phyloP scores from a whole-genome alignment of 2,113 vertebrate genomes.

The Atherinomorus stipes region DNA sequence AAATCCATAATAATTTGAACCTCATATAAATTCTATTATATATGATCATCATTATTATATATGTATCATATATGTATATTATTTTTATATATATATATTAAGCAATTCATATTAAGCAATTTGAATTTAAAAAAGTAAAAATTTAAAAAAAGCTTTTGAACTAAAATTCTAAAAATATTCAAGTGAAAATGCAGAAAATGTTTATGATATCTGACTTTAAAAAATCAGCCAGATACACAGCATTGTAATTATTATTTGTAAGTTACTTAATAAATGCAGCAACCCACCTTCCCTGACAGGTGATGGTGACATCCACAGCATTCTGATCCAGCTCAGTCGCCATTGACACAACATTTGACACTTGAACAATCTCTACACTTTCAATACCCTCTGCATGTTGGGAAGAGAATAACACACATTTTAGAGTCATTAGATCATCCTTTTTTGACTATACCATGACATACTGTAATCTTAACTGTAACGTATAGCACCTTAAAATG shows the following conservation, averaged over 20 bases:
- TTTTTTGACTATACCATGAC: background rate
- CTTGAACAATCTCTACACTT: constrained; percentile 91
- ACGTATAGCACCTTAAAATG: background rate
- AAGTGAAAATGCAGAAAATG: background rate
- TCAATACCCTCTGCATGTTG: constrained; percentile 89
- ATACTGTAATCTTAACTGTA: background rate
- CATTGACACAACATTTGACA: constrained; percentile 81
- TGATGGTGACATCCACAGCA: constrained; percentile 91
- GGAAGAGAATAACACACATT: background rate
- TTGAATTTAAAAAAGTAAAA: too few relatives aligned
- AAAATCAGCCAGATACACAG: background rate
- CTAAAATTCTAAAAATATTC: background rate
- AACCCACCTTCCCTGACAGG: constrained; percentile 92
- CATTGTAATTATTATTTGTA: too few relatives aligned
- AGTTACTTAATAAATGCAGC: background rate
- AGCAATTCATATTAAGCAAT: too few relatives aligned
- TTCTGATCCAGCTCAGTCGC: constrained; percentile 78
- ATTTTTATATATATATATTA: too few relatives aligned
- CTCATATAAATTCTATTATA: too few relatives aligned
- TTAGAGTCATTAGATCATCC: background rate
- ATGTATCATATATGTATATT: too few relatives aligned
- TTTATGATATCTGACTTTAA: background rate
- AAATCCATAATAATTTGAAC: too few relatives aligned
- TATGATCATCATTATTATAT: too few relatives aligned
- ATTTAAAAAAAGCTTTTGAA: too few relatives aligned